Evolutionary conservation across 2,113 vertebrate genomes (phyloP).

Genomic region (Corythornis cristatus): DNA sequence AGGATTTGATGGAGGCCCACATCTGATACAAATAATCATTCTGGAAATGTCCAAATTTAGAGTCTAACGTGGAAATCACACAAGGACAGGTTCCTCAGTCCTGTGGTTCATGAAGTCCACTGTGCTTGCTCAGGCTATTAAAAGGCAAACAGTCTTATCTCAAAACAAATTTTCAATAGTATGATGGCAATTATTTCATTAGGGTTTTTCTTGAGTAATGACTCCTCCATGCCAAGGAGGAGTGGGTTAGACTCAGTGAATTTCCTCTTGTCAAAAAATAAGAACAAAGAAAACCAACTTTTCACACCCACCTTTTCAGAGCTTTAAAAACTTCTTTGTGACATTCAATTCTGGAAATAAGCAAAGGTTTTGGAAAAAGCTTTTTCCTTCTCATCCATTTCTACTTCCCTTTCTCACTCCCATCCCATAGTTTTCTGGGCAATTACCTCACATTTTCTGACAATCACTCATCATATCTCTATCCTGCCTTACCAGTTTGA

Average conservation of each 20-base stretch:
- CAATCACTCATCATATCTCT: neutral
- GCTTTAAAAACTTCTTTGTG: neutral
- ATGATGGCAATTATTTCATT: conserved; percentile 14
- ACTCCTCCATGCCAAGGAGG: neutral
- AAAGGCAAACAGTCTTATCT: neutral
- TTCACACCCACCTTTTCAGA: neutral
- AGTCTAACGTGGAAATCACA: neutral
- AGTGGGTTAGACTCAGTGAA: neutral
- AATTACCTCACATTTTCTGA: conserved; percentile 9
- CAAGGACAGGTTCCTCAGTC: neutral
- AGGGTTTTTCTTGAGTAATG: neutral
- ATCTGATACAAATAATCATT: neutral
- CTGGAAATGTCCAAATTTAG: neutral
- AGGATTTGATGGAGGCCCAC: neutral
- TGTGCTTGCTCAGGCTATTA: neutral
- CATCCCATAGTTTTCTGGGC: neutral
- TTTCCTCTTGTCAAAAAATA: neutral
- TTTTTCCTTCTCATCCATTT: neutral
- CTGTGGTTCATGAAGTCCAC: neutral
- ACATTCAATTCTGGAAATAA: neutral
- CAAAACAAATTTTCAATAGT: neutral
- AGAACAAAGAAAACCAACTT: conserved; percentile 11
- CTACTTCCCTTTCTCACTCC: neutral
- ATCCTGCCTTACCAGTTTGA: neutral
- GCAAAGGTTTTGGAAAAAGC: neutral